Conservation (phyloP, 2,888 invertebrate genomes). For the Apoderus coryli region DNA sequence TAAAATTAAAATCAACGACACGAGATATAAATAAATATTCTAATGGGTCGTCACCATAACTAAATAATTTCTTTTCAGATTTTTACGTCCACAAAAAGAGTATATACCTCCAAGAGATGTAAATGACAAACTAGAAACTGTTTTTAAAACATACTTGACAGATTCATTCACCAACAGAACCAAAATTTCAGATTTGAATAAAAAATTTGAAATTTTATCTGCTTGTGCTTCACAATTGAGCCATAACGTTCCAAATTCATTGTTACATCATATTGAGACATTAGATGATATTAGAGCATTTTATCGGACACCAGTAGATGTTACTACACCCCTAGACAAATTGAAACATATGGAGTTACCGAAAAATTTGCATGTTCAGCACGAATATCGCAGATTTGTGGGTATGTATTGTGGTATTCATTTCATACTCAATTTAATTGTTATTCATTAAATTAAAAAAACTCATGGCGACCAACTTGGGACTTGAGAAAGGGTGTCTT, state of each 20-base stretch:
- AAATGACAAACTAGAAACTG: slow-evolving; percentile 40
- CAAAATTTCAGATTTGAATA: slow-evolving; percentile 31
- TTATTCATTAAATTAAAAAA: too few species aligned
- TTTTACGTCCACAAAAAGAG: slow-evolving; percentile 55
- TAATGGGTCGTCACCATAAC: too few species aligned
- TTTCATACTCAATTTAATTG: too few species aligned
- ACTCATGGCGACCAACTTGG: too few species aligned
- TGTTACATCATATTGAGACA: slow-evolving; percentile 57
- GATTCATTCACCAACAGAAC: slow-evolving; percentile 31
- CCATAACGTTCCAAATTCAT: slow-evolving; percentile 69
- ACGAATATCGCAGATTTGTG: slow-evolving; percentile 71
- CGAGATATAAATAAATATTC: too few species aligned
- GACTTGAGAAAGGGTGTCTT: too few species aligned
- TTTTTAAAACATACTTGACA: slow-evolving; percentile 42
- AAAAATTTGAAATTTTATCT: slow-evolving; percentile 55
- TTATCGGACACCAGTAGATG: slow-evolving; percentile 57
- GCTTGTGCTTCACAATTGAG: slow-evolving; percentile 57
- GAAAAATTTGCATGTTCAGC: slow-evolving; percentile 72
- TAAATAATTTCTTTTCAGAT: slow-evolving; percentile 40
- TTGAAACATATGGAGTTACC: slow-evolving; percentile 61
- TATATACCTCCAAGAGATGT: slow-evolving; percentile 61
- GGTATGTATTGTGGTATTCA: too few species aligned
- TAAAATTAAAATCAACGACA: slow-evolving; percentile 1
- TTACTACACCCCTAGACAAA: slow-evolving; percentile 57
- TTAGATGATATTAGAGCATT: slow-evolving; percentile 60